Percentiles rank a stretch among this genome's conserved stretches.
phyloP scores from a whole-genome alignment of 1,140 invertebrate species.

The Aphis craccivora region DNA sequence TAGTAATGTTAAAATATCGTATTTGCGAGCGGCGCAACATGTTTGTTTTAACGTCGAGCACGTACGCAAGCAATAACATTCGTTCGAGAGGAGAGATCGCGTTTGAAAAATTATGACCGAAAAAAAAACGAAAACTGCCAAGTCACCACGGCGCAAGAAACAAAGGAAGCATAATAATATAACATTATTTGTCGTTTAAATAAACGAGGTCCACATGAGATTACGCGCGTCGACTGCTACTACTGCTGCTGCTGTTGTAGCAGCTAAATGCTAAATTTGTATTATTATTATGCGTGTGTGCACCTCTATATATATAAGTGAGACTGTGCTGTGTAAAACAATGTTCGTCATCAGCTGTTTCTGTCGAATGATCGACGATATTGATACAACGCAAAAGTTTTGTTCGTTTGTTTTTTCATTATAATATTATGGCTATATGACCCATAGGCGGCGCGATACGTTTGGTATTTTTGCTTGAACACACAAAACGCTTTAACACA shows the following conservation, averaged over 20 bases:
- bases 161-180: slow-evolving; percentile 20
- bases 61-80: slow-evolving; percentile 6
- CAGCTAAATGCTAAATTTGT: not conserved
- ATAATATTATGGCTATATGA: not conserved
- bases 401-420: not conserved
- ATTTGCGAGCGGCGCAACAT: not conserved
- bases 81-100: not conserved
- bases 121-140: not conserved
- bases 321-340: not conserved
- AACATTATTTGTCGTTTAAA: not conserved
- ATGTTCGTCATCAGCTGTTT: not conserved
- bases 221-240: not conserved
- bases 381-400: not conserved
- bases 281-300: not conserved
- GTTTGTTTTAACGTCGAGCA: slow-evolving; percentile 31
- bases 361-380: not conserved
- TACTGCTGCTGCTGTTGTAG: not conserved
- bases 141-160: not conserved
- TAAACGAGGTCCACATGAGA: not conserved
- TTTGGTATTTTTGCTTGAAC: not conserved
- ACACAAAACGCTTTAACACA: not conserved
- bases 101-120: slow-evolving; percentile 1
- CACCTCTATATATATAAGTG: not conserved
- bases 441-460: not conserved
- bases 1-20: not conserved